Evolutionary conservation across 2,888 invertebrate genomes (phyloP), one percentile per base, ranked within the genome.

Genomic region (Axea sp.): DNA sequence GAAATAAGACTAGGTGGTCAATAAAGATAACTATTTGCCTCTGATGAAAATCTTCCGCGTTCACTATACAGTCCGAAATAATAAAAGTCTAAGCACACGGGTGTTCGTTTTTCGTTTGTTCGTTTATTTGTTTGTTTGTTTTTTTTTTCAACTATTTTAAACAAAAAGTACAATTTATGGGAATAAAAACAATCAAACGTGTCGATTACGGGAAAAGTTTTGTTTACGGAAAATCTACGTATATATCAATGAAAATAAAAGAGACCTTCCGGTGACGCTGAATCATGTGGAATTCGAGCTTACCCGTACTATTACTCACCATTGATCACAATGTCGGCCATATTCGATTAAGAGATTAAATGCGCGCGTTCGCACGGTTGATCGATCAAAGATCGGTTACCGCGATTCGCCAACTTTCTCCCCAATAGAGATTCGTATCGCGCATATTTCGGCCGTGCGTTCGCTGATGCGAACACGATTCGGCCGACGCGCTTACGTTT

Each of bases 361-460:
- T 72, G 57, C 43, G 72, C 73, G 47, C 74, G 51, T 75, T 76
- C 76, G 65, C 57, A 79, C 65, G 76, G 73, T 19, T 77, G 77
- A 79, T 78, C 78, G 81, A 81, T 82, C 82, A 80, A 81, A 82
- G 79, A 80, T 81, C 77, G 75, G 59, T 51, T 47, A 12, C 12
- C 39, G 49, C 55, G 47, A 55, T 64, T 12, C 37, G 72, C 65
- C 35, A 51, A 57, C 59, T 73, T 77, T 74, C 76, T 64, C 67
- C 33, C 60, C 69, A 67, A 41, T 62, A 31, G n/a, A 31, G 19
- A 47, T 30, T 7, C 51, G 64, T 43, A 75, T 67, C 62, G 45
- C 39, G 26, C 19, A 41, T 37, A 64, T 43, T 68, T 57, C 35
- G 51, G 37, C 37, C 57, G 24, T 28, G 26, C 43, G 45, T 43